Evolutionary conservation across 2,113 vertebrate genomes (phyloP), one percentile per base, ranked within the genome.

Genomic region (Oostethus manadensis): DNA sequence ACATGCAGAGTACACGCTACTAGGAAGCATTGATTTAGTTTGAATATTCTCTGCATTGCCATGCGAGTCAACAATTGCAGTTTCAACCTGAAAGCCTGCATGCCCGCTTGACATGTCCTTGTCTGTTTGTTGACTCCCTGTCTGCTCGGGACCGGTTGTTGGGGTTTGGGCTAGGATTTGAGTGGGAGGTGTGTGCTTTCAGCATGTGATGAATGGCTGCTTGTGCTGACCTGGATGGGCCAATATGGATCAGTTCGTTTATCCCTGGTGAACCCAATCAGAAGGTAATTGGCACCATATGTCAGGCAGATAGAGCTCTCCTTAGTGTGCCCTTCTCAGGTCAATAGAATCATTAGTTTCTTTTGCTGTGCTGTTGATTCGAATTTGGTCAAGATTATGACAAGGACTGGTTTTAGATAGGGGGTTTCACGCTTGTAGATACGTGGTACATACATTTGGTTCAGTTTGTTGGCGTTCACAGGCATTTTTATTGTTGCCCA

Each of bases 251-350:
- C 82, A 76, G 78, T 80, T 80, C 81, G 80, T 83, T 83, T 86
- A 86, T 78, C 77, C 29, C 73, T 81, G 6, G 51, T 74, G 72
- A 76, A 73, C 73, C 79, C 66, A 69, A 69, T 70, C 68, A 76
- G 59, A 59, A 77, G 73, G 66, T 87, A 88, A 89, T 86, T 86
- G 83, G 77, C 86, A 75, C 81, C 87, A 88, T 83, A 82, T 89
- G 87, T 84, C 80, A 76, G 62, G 70, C 66, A 71, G 60, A 77
- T 62, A 48, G 73, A 68, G 61, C 60, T 44, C 73, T 77, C 60
- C 62, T 56, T 70, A 74, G 63, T 61, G 58, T 65, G 51, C 67
- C 58, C 68, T 26, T 77, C 70, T 80, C 60, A 60, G 62, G 57
- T 66, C 44, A 50, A 57, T 53, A 47, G 49, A 42, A 14, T 13